These are phyloP conservation scores for Paraplagusia blochii DNA, from an alignment of 2,113 vertebrate species.

Conservation along the genomic window DNA sequence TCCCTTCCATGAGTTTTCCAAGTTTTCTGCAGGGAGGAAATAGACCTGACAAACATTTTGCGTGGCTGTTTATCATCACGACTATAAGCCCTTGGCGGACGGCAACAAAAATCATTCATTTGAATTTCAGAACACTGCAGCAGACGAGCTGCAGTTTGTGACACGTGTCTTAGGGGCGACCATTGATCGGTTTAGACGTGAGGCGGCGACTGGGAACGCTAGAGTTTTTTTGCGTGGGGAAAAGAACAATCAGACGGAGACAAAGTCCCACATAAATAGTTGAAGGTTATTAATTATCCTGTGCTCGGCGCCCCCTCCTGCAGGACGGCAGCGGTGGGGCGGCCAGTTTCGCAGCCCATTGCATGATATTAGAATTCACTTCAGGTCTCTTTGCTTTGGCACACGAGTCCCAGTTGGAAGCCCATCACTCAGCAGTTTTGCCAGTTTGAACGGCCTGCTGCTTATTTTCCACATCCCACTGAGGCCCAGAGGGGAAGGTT, in stretches of 20 bases:
- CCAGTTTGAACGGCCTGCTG: slow-evolving; percentile 9
- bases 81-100: slow-evolving; percentile 33
- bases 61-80: slow-evolving; percentile 33
- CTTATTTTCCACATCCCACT: slow-evolving; percentile 16
- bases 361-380: slow-evolving; percentile 39
- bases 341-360: slow-evolving; percentile 9
- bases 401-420: slow-evolving; percentile 27
- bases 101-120: slow-evolving; percentile 36
- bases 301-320: slow-evolving; percentile 5
- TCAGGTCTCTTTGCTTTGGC: slow-evolving; percentile 48
- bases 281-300: slow-evolving; percentile 31
- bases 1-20: slow-evolving; percentile 30
- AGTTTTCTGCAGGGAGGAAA: slow-evolving; percentile 22
- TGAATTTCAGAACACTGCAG: slow-evolving; percentile 57
- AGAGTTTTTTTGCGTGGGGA: slow-evolving; percentile 6
- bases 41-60: slow-evolving; percentile 44
- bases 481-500: slow-evolving; percentile 1
- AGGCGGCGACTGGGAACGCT: slow-evolving; percentile 5
- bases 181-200: neutral
- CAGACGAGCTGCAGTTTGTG: slow-evolving; percentile 20
- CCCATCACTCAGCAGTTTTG: slow-evolving; percentile 33
- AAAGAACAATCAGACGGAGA: neutral
- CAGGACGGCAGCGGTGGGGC: slow-evolving; percentile 11
- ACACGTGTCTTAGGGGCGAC: too few species aligned
- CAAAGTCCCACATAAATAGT: slow-evolving; percentile 24